Conservation (phyloP, 2,888 invertebrate genomes). For the Trichopria drosophilae region DNA sequence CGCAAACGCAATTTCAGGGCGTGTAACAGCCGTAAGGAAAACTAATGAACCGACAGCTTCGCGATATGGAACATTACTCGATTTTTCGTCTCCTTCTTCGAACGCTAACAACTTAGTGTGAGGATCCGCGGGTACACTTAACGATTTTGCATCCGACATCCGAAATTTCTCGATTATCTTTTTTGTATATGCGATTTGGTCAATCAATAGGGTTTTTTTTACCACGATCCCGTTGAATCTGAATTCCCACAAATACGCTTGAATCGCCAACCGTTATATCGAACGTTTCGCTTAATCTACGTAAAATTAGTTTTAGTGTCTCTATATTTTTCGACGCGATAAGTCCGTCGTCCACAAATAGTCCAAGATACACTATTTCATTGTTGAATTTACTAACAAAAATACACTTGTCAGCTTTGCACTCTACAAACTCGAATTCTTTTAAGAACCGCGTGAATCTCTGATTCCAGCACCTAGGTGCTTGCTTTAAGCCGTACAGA, state of each 20-base stretch:
- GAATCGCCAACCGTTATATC: slow-evolving; percentile 32
- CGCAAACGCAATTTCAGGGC: slow-evolving; percentile 34
- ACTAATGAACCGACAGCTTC: slow-evolving; percentile 36
- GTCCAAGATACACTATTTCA: slow-evolving; percentile 21
- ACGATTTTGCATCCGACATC: slow-evolving; percentile 32
- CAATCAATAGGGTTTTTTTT: slow-evolving; percentile 27
- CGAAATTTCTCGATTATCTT: slow-evolving; percentile 31
- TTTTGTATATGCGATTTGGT: slow-evolving; percentile 31
- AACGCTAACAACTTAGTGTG: slow-evolving; percentile 22
- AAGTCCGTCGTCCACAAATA: slow-evolving; percentile 31
- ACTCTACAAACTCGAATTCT: slow-evolving; percentile 13
- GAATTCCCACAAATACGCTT: slow-evolving; percentile 25
- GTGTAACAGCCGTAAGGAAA: slow-evolving; percentile 31
- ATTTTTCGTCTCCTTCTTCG: slow-evolving; percentile 6
- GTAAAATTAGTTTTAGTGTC: slow-evolving; percentile 7
- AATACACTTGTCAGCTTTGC: slow-evolving; percentile 26
- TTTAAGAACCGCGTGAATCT: slow-evolving; percentile 18
- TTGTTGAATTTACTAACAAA: slow-evolving; percentile 12
- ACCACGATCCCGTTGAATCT: slow-evolving; percentile 30
- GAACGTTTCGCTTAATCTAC: slow-evolving; percentile 18
- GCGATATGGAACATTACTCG: slow-evolving; percentile 30
- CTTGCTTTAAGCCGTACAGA: slow-evolving; percentile 31
- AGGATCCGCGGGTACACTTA: slow-evolving; percentile 20
- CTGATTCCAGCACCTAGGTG: slow-evolving; percentile 29
- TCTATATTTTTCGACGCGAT: slow-evolving; percentile 18